phyloP scores from a whole-genome alignment of 1,140 invertebrate species.

The Subanguina moxae region DNA sequence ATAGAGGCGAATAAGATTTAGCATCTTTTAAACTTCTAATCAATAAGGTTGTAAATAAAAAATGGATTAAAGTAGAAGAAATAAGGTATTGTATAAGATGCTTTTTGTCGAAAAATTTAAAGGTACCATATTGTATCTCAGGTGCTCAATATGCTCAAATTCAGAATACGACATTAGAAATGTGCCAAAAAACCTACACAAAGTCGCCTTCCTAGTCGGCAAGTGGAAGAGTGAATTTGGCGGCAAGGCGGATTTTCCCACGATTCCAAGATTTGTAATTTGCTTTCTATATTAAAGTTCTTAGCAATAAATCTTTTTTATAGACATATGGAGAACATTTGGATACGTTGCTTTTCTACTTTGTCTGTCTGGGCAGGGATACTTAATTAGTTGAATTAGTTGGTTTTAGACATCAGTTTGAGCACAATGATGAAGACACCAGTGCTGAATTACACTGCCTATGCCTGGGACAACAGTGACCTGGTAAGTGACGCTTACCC shows the following conservation, averaged over 20 bases:
- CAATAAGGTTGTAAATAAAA: too few species aligned
- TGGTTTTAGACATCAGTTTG: constrained; percentile 16
- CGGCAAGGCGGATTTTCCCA: constrained; percentile 57
- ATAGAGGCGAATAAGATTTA: too few species aligned
- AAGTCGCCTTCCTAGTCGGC: constrained; percentile 53
- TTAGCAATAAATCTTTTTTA: constrained; percentile 22
- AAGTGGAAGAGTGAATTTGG: constrained; percentile 56
- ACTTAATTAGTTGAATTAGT: background rate
- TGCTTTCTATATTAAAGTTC: background rate
- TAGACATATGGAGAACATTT: constrained; percentile 55
- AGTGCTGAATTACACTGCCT: constrained; percentile 57
- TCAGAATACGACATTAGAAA: constrained; percentile 51
- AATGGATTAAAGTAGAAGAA: too few species aligned
- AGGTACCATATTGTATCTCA: too few species aligned
- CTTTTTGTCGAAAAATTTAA: too few species aligned
- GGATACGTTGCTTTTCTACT: constrained; percentile 34
- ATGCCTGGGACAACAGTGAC: constrained; percentile 59
- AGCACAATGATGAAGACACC: constrained; percentile 30
- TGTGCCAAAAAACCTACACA: constrained; percentile 40
- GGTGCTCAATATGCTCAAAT: background rate
- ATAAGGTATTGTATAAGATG: background rate
- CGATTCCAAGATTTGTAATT: constrained; percentile 44
- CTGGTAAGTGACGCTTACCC: too few species aligned
- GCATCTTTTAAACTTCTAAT: too few species aligned
- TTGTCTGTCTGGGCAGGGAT: background rate